A percentile compares a stretch with the other conserved stretches of the same genome.
Conservation (phyloP, 2,797 vertebrate genomes). For the Aldrovandia affinis region DNA sequence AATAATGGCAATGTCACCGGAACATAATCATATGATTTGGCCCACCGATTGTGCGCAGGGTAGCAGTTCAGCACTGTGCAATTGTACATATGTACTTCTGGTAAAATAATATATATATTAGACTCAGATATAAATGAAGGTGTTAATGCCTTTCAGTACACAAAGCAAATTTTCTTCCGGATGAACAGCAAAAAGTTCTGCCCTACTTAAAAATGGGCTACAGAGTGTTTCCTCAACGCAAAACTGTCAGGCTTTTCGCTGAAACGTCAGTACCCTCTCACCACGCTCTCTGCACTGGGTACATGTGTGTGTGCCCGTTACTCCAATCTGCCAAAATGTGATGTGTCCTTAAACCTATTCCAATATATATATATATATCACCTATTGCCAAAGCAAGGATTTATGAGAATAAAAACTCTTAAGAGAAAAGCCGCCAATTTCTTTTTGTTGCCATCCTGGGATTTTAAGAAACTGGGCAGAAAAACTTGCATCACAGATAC, state of each 20-base stretch:
- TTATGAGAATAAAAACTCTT: neutral
- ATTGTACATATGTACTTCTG: neutral
- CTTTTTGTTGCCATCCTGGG: neutral
- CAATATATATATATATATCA: neutral
- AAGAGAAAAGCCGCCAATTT: no score
- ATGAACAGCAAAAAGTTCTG: neutral
- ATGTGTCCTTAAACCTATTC: neutral
- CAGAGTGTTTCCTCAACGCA: no score
- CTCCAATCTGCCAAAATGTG: conserved; percentile 24
- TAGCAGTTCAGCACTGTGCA: neutral
- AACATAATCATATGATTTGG: neutral
- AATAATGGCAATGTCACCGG: neutral
- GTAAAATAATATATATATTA: no score
- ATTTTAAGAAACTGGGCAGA: neutral
- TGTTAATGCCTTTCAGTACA: conserved; percentile 16
- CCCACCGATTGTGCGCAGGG: neutral
- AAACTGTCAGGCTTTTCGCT: no score
- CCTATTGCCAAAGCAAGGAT: conserved; percentile 27
- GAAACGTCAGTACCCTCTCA: no score
- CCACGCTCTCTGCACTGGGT: no score
- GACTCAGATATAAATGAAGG: neutral
- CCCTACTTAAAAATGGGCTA: no score
- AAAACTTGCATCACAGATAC: neutral
- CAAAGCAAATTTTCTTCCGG: neutral
- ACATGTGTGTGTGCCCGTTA: neutral